These are phyloP conservation scores for Arnoldichthys spilopterus DNA, from an alignment of 2,797 vertebrate genomes.

Conservation along the genomic window DNA sequence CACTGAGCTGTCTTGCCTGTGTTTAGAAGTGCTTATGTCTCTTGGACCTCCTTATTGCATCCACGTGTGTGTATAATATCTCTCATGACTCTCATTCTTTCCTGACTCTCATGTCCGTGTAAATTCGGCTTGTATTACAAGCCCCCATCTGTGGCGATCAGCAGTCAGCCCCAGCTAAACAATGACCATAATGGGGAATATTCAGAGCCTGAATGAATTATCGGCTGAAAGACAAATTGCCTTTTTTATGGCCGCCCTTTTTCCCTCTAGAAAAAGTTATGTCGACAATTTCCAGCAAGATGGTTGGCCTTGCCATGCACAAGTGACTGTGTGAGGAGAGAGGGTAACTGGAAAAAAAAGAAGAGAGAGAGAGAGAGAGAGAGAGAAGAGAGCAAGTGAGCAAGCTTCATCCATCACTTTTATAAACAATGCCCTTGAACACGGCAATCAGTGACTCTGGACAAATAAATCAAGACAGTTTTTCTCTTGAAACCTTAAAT, in stretches of 20 bases:
- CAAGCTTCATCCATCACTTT: constrained; percentile 71
- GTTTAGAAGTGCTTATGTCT: constrained; percentile 28
- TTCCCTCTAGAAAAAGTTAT: constrained; percentile 37
- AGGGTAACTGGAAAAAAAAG: constrained; percentile 10
- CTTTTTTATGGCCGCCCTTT: constrained; percentile 54
- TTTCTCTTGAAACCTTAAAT: constrained; percentile 61
- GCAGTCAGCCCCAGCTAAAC: background rate
- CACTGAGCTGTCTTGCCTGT: background rate
- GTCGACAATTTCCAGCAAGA: constrained; percentile 37
- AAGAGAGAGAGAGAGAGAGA: constrained; percentile 8
- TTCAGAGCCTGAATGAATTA: constrained; percentile 58
- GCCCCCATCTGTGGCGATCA: constrained; percentile 22
- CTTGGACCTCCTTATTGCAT: constrained; percentile 13
- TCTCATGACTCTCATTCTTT: constrained; percentile 11
- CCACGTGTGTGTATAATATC: constrained; percentile 23
- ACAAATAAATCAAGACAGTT: constrained; percentile 70
- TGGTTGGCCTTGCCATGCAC: constrained; percentile 39
- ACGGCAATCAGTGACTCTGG: constrained; percentile 66
- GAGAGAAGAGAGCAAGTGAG: constrained; percentile 47
- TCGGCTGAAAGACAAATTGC: constrained; percentile 61
- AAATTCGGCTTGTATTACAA: constrained; percentile 39
- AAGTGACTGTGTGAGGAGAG: constrained; percentile 19
- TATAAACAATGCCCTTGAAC: constrained; percentile 73
- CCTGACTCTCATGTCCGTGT: constrained; percentile 14
- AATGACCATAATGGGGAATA: constrained; percentile 51